A percentile compares a stretch with the other conserved stretches of the same genome.
phyloP scores from a whole-genome alignment of 2,797 vertebrate species.

The Cossypha heuglini region DNA sequence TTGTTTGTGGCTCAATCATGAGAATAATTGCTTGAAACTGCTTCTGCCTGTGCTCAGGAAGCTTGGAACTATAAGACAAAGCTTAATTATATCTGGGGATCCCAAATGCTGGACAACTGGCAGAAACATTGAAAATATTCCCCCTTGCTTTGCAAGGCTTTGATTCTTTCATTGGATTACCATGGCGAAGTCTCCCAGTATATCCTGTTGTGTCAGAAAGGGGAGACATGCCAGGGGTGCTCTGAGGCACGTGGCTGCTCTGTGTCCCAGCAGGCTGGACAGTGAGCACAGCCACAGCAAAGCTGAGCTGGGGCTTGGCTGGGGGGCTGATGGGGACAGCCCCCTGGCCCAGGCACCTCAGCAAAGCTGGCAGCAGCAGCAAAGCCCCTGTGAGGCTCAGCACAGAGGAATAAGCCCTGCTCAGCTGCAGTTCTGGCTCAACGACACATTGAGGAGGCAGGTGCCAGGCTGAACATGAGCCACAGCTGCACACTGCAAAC shows the following conservation, averaged over 20 bases:
- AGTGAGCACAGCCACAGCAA: accelerated
- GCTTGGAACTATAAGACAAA: not conserved
- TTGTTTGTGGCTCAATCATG: not conserved
- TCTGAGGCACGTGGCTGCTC: accelerated
- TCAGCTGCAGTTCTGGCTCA: not conserved
- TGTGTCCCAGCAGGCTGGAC: not conserved
- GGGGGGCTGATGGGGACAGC: not conserved
- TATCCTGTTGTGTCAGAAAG: not conserved
- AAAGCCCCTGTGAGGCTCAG: not conserved
- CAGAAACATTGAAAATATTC: not conserved
- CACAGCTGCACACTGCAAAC: not conserved
- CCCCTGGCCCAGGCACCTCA: not conserved
- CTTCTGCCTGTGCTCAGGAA: not conserved
- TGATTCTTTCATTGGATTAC: not conserved
- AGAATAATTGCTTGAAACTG: constrained; percentile 9
- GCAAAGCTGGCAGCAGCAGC: not conserved
- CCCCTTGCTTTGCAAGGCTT: not conserved
- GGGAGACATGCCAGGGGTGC: not conserved
- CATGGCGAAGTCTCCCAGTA: not conserved
- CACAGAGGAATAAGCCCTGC: not conserved
- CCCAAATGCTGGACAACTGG: not conserved
- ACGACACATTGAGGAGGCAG: accelerated
- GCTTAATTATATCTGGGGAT: not conserved
- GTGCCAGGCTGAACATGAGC: not conserved
- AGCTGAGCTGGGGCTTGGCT: accelerated